Evolutionary conservation across 1,140 invertebrate genomes (phyloP).

Genomic region (Lordiphosa collinella): DNA sequence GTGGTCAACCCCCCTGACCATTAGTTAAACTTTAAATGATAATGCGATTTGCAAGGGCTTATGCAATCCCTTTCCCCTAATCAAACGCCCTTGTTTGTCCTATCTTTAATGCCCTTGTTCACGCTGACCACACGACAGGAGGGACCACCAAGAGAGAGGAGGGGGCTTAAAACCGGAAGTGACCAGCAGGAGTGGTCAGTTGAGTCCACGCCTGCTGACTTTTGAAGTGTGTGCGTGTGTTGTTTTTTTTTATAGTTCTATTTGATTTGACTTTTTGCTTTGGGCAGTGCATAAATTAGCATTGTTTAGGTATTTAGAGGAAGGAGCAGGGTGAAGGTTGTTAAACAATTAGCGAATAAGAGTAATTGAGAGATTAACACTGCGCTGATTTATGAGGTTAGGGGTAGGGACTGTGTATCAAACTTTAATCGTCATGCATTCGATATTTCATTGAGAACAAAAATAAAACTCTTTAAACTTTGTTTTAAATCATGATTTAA

Average conservation of each 20-base stretch:
- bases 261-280: constrained; percentile 62
- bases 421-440: too few relatives aligned
- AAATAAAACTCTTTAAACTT: too few relatives aligned
- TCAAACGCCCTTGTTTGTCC: constrained; percentile 48
- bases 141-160: not conserved
- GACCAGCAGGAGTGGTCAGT: constrained; percentile 43
- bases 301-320: constrained; percentile 9
- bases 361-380: constrained; percentile 52
- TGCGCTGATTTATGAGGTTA: not conserved
- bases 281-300: constrained; percentile 74
- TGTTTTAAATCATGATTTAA: too few relatives aligned
- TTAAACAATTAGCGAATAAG: constrained; percentile 40
- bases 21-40: constrained; percentile 58
- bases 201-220: constrained; percentile 51
- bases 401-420: too few relatives aligned
- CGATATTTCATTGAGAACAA: too few relatives aligned
- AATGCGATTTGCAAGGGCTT: constrained; percentile 49
- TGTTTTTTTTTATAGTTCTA: constrained; percentile 34
- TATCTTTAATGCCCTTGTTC: constrained; percentile 12
- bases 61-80: constrained; percentile 6
- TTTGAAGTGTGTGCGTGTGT: constrained; percentile 39
- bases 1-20: constrained; percentile 8
- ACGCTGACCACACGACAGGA: constrained; percentile 31
- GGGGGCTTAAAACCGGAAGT: constrained; percentile 23
- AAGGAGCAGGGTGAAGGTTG: constrained; percentile 8